phyloP scores from a whole-genome alignment of 1,140 invertebrate genomes.

The Ceratitis capitata region DNA sequence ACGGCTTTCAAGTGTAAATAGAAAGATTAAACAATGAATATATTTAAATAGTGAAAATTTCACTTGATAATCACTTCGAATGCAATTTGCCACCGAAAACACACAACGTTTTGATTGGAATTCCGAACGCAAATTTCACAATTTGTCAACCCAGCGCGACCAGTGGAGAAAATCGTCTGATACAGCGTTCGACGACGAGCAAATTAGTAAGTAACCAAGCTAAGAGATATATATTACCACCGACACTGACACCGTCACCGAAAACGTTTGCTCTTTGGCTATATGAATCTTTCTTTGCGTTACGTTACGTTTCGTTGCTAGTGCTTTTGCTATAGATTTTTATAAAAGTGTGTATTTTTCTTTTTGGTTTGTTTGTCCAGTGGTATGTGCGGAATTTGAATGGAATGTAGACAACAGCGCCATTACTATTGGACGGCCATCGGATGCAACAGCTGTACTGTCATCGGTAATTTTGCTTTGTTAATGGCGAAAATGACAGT shows the following conservation, averaged over 20 bases:
- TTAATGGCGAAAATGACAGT: not conserved
- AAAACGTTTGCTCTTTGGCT: constrained; percentile 9
- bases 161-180: constrained; percentile 23
- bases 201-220: not conserved
- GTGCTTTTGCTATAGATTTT: constrained; percentile 7
- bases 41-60: not conserved
- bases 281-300: constrained; percentile 27
- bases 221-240: constrained; percentile 6
- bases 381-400: constrained; percentile 33
- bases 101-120: not conserved
- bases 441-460: not conserved
- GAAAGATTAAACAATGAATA: not conserved
- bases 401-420: constrained; percentile 28
- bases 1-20: too few relatives aligned
- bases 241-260: not conserved
- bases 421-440: not conserved
- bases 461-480: not conserved
- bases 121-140: constrained; percentile 20
- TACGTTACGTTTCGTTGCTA: not conserved
- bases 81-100: not conserved
- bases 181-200: not conserved
- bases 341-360: constrained; percentile 19
- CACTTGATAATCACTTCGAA: not conserved
- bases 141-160: not conserved
- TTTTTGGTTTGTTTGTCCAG: constrained; percentile 28